Conservation (phyloP, 2,797 vertebrate species). For the Chelon auratus region DNA sequence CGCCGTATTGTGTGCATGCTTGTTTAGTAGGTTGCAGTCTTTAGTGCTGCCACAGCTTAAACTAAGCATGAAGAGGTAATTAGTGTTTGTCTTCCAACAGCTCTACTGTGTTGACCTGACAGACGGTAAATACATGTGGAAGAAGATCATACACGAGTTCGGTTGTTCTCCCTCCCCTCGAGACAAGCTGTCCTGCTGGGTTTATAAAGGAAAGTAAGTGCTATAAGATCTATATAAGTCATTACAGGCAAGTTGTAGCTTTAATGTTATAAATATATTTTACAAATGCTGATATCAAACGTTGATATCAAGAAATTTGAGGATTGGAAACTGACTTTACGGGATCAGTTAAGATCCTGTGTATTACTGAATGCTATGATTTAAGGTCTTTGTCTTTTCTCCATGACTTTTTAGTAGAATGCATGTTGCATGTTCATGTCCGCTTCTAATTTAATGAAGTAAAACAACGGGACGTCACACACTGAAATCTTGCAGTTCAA, state of each 20-base stretch:
- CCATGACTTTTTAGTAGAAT: no score
- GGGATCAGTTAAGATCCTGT: no score
- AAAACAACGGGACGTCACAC: no score
- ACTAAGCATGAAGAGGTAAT: conserved; percentile 24
- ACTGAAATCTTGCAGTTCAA: no score
- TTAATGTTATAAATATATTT: background rate
- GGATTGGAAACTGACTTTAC: background rate
- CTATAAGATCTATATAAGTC: background rate
- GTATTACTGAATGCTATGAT: no score
- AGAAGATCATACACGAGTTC: conserved; percentile 83
- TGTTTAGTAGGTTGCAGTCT: background rate
- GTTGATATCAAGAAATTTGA: background rate
- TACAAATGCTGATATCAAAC: background rate
- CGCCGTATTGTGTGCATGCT: no score
- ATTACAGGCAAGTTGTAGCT: background rate
- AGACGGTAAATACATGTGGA: conserved; percentile 89
- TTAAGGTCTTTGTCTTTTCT: no score
- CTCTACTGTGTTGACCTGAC: conserved; percentile 91
- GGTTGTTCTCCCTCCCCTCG: conserved; percentile 91
- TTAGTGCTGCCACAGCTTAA: background rate
- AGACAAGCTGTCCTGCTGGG: conserved; percentile 97
- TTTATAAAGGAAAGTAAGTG: conserved; percentile 84
- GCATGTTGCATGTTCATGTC: no score
- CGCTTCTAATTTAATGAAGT: no score
- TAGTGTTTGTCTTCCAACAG: conserved; percentile 80